phyloP scores from a whole-genome alignment of 2,113 vertebrate genomes.

The Daubentonia madagascariensis region DNA sequence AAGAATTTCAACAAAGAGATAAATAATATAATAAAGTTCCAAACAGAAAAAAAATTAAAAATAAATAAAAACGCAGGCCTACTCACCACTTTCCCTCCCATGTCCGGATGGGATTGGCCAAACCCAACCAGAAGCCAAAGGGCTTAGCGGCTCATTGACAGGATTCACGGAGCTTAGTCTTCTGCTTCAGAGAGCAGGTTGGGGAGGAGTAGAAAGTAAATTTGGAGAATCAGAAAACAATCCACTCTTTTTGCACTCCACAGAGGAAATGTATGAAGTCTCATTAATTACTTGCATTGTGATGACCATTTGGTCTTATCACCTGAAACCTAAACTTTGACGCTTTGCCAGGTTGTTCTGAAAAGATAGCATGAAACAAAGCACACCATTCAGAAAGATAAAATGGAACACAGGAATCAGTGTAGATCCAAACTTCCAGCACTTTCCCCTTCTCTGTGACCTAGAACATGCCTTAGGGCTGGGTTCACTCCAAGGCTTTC shows the following conservation, averaged over 20 bases:
- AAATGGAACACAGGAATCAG: not conserved
- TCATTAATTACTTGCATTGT: not conserved
- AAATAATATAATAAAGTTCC: no score
- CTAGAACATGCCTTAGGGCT: not conserved
- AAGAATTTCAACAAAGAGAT: no score
- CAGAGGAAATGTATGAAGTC: not conserved
- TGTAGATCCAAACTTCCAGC: accelerated
- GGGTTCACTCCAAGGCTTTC: no score
- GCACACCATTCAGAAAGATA: not conserved
- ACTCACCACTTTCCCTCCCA: no score
- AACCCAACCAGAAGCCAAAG: not conserved
- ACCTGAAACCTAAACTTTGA: not conserved
- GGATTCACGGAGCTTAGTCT: not conserved
- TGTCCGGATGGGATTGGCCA: not conserved
- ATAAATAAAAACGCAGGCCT: no score
- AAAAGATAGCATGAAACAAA: not conserved
- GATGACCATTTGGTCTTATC: not conserved
- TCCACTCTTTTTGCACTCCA: not conserved
- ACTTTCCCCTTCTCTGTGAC: not conserved
- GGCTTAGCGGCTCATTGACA: not conserved
- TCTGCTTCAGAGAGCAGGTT: not conserved
- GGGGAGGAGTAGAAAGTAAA: not conserved
- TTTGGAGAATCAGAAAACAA: not conserved
- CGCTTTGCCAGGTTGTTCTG: not conserved
- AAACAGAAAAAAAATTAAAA: no score